A percentile compares a stretch with the other conserved stretches of the same genome.
Evolutionary conservation across 2,113 vertebrate species (phyloP).

Genomic region (Eptesicus fuscus): DNA sequence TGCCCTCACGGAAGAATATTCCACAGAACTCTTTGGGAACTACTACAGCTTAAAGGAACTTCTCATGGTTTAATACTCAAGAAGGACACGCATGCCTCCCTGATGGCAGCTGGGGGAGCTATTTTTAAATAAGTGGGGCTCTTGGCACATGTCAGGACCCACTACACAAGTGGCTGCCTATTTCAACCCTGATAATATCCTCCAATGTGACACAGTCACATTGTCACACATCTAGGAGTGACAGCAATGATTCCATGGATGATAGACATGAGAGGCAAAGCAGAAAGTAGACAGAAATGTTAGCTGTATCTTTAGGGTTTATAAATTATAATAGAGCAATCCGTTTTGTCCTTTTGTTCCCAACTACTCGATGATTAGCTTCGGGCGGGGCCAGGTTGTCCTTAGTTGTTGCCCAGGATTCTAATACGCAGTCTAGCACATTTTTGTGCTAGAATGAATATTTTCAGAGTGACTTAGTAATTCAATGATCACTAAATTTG

Average conservation of each 20-base stretch:
- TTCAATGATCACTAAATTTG: neutral
- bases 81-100: neutral
- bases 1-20: neutral
- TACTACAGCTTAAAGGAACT: neutral
- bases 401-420: neutral
- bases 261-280: neutral
- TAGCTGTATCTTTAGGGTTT: neutral
- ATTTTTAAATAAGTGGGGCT: conserved; percentile 50
- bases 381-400: neutral
- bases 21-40: neutral
- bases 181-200: conserved; percentile 46
- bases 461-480: neutral
- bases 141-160: conserved; percentile 25
- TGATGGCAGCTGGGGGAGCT: neutral
- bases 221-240: conserved; percentile 21
- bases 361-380: neutral
- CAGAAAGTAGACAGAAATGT: neutral
- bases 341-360: neutral
- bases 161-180: conserved; percentile 40
- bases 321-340: neutral
- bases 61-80: neutral
- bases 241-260: conserved; percentile 20
- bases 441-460: neutral
- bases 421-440: neutral
- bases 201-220: neutral